phyloP scores from a whole-genome alignment of 2,888 invertebrate genomes.

The Peribatodes rhomboidaria region DNA sequence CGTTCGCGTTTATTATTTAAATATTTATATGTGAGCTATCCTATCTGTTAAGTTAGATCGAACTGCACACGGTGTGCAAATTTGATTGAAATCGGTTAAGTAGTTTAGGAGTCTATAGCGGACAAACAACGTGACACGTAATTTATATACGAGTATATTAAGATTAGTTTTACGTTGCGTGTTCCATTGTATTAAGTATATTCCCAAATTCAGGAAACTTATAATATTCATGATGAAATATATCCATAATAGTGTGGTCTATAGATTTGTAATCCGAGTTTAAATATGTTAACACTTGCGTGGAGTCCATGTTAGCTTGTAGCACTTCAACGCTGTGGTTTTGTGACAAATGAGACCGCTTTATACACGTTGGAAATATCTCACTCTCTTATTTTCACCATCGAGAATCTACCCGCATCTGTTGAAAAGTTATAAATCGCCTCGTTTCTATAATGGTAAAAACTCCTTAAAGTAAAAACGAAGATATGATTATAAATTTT shows the following conservation, averaged over 20 bases:
- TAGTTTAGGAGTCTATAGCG: too few relatives aligned
- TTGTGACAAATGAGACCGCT: constrained; percentile 56
- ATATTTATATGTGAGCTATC: too few relatives aligned
- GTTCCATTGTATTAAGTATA: constrained; percentile 2
- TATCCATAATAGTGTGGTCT: constrained; percentile 51
- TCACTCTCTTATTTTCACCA: constrained; percentile 45
- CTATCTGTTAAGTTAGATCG: too few relatives aligned
- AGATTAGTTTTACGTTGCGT: too few relatives aligned
- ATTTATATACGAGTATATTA: too few relatives aligned
- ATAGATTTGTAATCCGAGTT: constrained; percentile 48
- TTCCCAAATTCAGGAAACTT: not conserved
- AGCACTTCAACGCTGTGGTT: constrained; percentile 54
- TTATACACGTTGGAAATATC: constrained; percentile 55
- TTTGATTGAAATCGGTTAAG: too few relatives aligned
- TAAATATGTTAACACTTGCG: constrained; percentile 55
- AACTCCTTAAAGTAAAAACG: too few relatives aligned
- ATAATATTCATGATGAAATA: constrained; percentile 7
- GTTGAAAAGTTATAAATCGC: constrained; percentile 14
- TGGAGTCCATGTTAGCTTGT: constrained; percentile 53
- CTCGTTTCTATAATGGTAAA: not conserved
- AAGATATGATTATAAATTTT: too few relatives aligned
- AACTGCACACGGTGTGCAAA: too few relatives aligned
- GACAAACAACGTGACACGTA: too few relatives aligned
- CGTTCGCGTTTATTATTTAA: too few relatives aligned
- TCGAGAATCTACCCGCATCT: constrained; percentile 29